Base-by-base conservation (phyloP, 2,888 invertebrate genomes). In the Anodontia alba region DNA sequence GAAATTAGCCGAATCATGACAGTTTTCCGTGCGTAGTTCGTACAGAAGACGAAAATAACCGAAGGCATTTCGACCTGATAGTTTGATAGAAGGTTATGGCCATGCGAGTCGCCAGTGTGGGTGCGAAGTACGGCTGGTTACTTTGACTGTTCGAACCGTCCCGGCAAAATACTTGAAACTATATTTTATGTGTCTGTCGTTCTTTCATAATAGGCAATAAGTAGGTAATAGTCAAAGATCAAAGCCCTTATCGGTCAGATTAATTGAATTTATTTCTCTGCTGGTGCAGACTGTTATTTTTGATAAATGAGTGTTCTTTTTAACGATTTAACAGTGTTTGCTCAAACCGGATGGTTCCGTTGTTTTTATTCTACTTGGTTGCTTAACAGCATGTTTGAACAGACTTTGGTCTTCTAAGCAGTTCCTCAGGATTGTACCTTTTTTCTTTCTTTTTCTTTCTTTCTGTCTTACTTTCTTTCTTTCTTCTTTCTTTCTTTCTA, bases 1-100 rank as follows among this genome's bases (percentile, higher is more conserved):
- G 7, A 38, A 38, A 12, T 38, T 38, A 12, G 12, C 38, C 12
- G 12, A 38, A 38, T 38, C 38, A 38, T 38, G 7, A 38, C 38
- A 38, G 7, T 38, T 38, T 38, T 8, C 12, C 38, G 38, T 12
- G 38, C 5, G 5, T 15, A 20, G 5, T 46, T 46, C 46, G 46
- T 46, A 8, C 62, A 51, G 71, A 75, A 71, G 74, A 75, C 43
- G 33, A 46, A 75, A 72, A 81, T 81, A 72, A 81, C 81, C 81
- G 54, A 20, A 54, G 81, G 81, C 51, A 43, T 66, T 57, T 49
- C 36, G 57, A 51, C 31, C 67, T 75, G 75, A 71, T 80, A 70
- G 67, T 51, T 77, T 81, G 81, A 81, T 81, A 81, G 71, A 81
- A 78, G 42, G 81, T 81, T 81, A 81, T 81, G 74, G 68, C 68